Conservation (phyloP, 37 sponge, comb jelly and placozoan genomes). For the Beroe forskalii region DNA sequence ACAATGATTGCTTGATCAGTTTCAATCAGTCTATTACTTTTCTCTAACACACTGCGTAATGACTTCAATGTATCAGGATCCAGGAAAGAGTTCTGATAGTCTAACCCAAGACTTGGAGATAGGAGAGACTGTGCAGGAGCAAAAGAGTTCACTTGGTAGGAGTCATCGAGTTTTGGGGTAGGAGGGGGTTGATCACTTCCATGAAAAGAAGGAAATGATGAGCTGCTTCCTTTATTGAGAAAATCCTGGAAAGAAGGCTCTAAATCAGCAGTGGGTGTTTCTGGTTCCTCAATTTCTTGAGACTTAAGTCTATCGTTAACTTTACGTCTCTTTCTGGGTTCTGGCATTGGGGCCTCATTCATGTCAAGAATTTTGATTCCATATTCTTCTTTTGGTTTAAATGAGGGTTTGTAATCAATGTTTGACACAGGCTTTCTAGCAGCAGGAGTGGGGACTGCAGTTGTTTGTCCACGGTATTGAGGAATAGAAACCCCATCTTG, state of each 20-base stretch:
- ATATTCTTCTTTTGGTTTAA: constrained; percentile 3
- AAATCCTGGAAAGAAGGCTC: constrained; percentile 39
- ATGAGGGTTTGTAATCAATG: constrained; percentile 18
- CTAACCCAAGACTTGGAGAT: neutral
- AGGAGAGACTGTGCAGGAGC: constrained; percentile 38
- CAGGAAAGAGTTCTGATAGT: neutral
- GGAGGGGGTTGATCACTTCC: constrained; percentile 1
- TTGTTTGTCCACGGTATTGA: constrained; percentile 49
- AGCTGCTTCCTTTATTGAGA: constrained; percentile 1
- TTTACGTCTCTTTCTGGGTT: constrained; percentile 41
- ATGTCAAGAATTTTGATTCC: constrained; percentile 49
- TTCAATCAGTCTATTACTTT: constrained; percentile 35
- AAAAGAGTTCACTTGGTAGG: constrained; percentile 26
- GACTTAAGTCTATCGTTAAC: neutral
- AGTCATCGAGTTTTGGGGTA: constrained; percentile 14
- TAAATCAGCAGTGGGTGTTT: neutral
- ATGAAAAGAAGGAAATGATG: neutral
- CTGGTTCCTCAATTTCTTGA: constrained; percentile 21
- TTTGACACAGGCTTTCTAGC: constrained; percentile 51
- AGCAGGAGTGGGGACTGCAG: constrained; percentile 56
- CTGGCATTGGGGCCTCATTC: constrained; percentile 49
- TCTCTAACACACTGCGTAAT: constrained; percentile 6
- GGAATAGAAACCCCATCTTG: constrained; percentile 32
- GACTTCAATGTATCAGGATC: constrained; percentile 53
- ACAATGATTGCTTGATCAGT: constrained; percentile 60